phyloP scores from a whole-genome alignment of 2,113 vertebrate species.

The Conger conger region DNA sequence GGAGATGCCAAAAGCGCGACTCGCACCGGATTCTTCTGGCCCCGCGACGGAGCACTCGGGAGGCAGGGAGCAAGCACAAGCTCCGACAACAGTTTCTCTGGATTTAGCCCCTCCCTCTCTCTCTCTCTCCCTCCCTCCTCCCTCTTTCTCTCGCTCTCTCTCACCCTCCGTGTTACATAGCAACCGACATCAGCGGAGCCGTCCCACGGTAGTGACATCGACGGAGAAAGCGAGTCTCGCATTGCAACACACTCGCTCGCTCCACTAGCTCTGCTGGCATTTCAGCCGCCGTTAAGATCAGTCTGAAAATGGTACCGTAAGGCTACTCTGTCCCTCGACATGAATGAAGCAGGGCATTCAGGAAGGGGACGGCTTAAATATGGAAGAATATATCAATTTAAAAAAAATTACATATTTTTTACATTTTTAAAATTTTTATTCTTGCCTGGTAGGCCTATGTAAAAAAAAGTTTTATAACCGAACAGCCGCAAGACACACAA shows the following conservation, averaged over 20 bases:
- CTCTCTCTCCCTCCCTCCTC: conserved; percentile 18
- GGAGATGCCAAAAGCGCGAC: background rate
- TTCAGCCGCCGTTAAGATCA: background rate
- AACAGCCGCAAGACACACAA: too few species aligned
- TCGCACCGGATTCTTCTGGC: conserved; percentile 4
- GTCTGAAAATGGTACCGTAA: background rate
- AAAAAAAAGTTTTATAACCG: too few species aligned
- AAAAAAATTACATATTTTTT: too few species aligned
- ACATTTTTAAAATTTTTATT: too few species aligned
- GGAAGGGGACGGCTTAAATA: background rate
- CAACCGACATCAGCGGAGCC: conserved; percentile 53
- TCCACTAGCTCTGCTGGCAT: background rate
- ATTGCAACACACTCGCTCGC: conserved; percentile 19
- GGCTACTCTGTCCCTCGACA: background rate
- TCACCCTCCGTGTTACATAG: conserved; percentile 57
- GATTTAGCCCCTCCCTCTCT: conserved; percentile 59
- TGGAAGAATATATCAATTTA: background rate
- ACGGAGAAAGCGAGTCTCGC: conserved; percentile 25
- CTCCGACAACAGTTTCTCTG: conserved; percentile 48
- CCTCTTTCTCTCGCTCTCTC: conserved; percentile 20
- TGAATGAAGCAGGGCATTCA: background rate
- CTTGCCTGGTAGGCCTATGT: too few species aligned
- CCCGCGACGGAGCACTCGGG: background rate
- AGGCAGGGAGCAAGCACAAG: conserved; percentile 27
- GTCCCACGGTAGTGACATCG: conserved; percentile 36